These are phyloP conservation scores for Thyatira batis DNA, from an alignment of 2,888 invertebrate genomes.

Conservation along the genomic window DNA sequence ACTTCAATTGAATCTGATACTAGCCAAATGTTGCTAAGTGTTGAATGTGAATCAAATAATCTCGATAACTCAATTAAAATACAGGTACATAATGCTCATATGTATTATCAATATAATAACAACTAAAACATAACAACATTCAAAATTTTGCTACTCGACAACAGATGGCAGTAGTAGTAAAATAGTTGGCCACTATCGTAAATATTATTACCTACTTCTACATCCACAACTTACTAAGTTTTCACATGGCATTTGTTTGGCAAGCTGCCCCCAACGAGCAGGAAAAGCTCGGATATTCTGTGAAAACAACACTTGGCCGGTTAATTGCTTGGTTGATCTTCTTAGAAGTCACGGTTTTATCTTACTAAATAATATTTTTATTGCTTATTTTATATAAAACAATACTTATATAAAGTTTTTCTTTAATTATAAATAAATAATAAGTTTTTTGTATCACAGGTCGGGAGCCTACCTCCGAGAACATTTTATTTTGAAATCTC, in stretches of 20 bases:
- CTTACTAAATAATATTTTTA: no score
- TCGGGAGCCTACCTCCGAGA: no score
- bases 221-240: conserved; percentile 45
- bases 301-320: conserved; percentile 41
- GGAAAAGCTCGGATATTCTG: conserved; percentile 52
- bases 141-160: conserved; percentile 52
- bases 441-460: no score
- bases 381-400: no score
- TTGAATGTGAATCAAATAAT: not conserved
- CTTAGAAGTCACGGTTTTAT: not conserved
- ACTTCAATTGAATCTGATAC: not conserved
- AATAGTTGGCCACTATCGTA: not conserved
- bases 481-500: no score
- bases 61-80: no score
- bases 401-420: no score
- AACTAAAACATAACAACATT: not conserved
- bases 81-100: no score
- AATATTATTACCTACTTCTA: conserved; percentile 17
- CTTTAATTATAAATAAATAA: no score
- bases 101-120: not conserved
- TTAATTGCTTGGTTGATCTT: not conserved
- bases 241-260: conserved; percentile 51
- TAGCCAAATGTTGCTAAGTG: not conserved
- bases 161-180: conserved; percentile 59
- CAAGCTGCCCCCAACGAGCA: conserved; percentile 50